These are phyloP conservation scores for Beaufortia kweichowensis DNA, from an alignment of 2,113 vertebrate species.

Conservation along the genomic window DNA sequence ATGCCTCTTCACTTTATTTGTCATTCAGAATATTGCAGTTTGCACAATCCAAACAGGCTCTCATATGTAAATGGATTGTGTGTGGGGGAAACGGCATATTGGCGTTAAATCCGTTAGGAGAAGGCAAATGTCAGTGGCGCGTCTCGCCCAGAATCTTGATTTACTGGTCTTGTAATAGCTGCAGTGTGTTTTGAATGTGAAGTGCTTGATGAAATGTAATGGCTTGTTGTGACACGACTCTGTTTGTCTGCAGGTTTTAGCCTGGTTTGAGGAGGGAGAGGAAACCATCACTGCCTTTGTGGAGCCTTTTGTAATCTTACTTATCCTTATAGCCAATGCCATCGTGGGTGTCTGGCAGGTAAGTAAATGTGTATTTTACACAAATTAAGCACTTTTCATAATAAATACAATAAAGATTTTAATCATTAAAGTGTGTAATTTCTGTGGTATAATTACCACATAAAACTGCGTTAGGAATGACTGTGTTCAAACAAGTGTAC, in stretches of 20 bases:
- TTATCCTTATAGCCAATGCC: slow-evolving; percentile 98
- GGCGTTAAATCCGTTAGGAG: not conserved
- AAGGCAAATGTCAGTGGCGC: not conserved
- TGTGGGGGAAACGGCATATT: not conserved
- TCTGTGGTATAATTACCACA: too few species aligned
- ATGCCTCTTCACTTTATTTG: not conserved
- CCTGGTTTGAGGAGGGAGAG: slow-evolving; percentile 99
- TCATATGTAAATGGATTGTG: not conserved
- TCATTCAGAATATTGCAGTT: not conserved
- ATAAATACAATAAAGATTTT: too few species aligned
- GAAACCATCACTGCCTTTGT: slow-evolving; percentile 98
- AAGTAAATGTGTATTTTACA: slow-evolving; percentile 58
- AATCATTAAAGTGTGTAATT: too few species aligned
- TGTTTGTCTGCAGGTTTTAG: slow-evolving; percentile 86
- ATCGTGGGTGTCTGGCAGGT: slow-evolving; percentile 99
- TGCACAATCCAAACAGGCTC: not conserved
- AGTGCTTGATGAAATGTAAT: not conserved
- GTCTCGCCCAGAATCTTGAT: slow-evolving; percentile 17
- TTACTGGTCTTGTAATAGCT: slow-evolving; percentile 6
- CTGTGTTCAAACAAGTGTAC: too few species aligned
- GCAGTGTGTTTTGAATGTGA: slow-evolving; percentile 23
- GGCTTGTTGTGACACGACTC: slow-evolving; percentile 45
- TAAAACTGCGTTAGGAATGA: too few species aligned
- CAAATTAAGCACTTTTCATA: too few species aligned
- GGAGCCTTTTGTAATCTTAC: slow-evolving; percentile 98